Percentiles rank a stretch among this genome's conserved stretches.
Evolutionary conservation across 2,113 vertebrate species (phyloP).

Genomic region (Jacana jacana): DNA sequence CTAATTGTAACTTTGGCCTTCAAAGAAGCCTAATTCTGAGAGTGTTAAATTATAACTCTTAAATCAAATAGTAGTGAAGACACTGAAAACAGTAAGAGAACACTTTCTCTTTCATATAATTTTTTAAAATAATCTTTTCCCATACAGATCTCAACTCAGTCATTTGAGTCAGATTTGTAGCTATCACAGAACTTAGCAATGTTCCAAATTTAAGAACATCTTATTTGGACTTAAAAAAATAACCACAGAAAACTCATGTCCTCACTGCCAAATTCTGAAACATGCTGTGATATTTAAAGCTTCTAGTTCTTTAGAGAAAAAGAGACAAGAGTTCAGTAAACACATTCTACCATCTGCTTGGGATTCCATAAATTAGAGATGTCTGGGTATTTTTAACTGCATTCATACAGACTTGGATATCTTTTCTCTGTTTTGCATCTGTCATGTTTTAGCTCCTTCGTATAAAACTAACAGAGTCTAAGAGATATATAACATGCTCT

Average conservation of each 20-base stretch:
- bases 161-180: not conserved
- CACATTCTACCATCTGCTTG: conserved; percentile 65
- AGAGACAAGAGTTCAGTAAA: conserved; percentile 49
- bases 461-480: not conserved
- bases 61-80: not conserved
- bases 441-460: not conserved
- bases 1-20: not conserved
- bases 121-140: not conserved
- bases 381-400: conserved; percentile 60
- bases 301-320: conserved; percentile 40
- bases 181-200: not conserved
- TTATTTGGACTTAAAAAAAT: not conserved
- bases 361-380: conserved; percentile 72
- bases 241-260: not conserved
- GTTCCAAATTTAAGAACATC: not conserved
- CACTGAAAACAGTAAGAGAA: not conserved
- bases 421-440: conserved; percentile 54
- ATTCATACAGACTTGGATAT: conserved; percentile 35
- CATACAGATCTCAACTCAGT: not conserved
- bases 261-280: conserved; percentile 26
- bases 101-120: not conserved
- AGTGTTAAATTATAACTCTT: not conserved
- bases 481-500: not conserved
- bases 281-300: conserved; percentile 54
- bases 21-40: not conserved